phyloP scores from a whole-genome alignment of 2,797 vertebrate species.

The Sitta carolinensis region DNA sequence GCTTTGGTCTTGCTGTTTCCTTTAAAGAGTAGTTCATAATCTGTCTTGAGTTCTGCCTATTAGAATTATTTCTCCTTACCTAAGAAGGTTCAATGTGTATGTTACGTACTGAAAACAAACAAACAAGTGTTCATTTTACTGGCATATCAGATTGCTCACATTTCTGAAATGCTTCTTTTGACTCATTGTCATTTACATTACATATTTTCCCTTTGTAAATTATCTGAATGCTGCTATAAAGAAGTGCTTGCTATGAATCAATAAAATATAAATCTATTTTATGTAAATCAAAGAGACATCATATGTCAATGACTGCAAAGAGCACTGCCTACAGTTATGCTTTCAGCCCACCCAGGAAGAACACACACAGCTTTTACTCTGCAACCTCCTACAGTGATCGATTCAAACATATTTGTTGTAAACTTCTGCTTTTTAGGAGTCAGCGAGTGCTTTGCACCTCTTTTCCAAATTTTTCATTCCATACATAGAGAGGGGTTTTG shows the following conservation, averaged over 20 bases:
- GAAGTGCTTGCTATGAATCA: background rate
- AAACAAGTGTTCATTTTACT: background rate
- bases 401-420: background rate
- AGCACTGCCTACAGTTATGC: background rate
- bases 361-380: background rate
- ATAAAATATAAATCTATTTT: constrained; percentile 26
- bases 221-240: constrained; percentile 3
- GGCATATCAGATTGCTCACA: background rate
- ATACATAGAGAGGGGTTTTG: background rate
- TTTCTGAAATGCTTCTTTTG: background rate
- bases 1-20: background rate
- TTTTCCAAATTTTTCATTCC: background rate
- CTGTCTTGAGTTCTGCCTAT: background rate
- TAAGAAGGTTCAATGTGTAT: background rate
- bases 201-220: constrained; percentile 18
- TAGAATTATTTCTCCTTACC: background rate
- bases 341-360: background rate
- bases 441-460: background rate
- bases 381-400: background rate
- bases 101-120: background rate
- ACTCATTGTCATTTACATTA: constrained; percentile 9
- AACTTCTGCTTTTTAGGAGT: background rate
- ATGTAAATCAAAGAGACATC: constrained; percentile 5
- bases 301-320: background rate
- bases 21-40: background rate